Percentiles rank a stretch among this genome's conserved stretches.
phyloP scores from a whole-genome alignment of 2,113 vertebrate genomes.

The Phodopus roborovskii region DNA sequence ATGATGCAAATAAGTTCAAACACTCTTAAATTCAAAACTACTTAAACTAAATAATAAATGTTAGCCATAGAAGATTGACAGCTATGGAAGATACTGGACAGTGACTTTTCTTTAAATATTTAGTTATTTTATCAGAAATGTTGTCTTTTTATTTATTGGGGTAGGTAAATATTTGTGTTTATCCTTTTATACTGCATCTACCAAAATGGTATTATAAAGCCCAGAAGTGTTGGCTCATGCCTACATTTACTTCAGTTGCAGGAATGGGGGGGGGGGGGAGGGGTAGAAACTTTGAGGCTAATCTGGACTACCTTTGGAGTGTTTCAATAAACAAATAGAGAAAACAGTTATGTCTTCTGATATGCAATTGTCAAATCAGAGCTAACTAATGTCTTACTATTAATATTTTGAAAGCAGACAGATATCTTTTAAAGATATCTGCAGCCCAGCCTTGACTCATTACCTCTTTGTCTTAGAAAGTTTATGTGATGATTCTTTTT shows the following conservation, averaged over 20 bases:
- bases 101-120: conserved; percentile 29
- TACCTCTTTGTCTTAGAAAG: conserved; percentile 27
- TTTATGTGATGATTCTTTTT: neutral
- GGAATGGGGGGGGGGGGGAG: neutral
- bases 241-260: neutral
- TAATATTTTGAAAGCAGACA: conserved; percentile 10
- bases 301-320: neutral
- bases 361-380: neutral
- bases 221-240: accelerated
- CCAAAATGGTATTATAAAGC: neutral
- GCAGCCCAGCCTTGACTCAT: neutral
- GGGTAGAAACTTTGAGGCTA: neutral
- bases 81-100: neutral
- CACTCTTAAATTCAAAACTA: conserved; percentile 21
- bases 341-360: neutral
- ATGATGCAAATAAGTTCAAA: neutral
- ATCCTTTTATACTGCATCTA: neutral
- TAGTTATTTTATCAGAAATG: neutral
- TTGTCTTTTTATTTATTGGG: neutral
- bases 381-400: neutral
- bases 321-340: neutral
- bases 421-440: neutral
- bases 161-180: neutral
- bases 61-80: neutral
- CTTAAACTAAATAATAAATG: conserved; percentile 35